Conservation (phyloP, 2,113 vertebrate species). For the Xiphophorus hellerii region DNA sequence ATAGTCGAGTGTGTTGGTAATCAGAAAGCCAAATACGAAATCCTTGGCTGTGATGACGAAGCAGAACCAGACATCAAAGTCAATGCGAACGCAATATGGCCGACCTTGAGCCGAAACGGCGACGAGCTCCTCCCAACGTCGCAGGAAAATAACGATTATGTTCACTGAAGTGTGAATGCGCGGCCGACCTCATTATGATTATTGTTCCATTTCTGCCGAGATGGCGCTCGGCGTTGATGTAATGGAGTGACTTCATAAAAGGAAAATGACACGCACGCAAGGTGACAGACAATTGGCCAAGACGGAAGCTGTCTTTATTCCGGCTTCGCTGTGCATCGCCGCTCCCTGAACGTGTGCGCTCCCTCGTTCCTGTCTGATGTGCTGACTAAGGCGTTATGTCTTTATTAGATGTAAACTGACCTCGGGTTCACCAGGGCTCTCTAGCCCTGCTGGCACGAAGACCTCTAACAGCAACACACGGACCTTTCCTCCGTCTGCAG, state of each 20-base stretch:
- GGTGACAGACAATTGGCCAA: conserved; percentile 10
- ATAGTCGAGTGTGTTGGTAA: conserved; percentile 16
- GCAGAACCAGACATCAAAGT: conserved; percentile 26
- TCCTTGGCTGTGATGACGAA: background rate
- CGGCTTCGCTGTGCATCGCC: background rate
- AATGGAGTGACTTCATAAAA: conserved; percentile 50
- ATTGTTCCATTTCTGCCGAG: conserved; percentile 38
- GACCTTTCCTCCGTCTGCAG: conserved; percentile 39
- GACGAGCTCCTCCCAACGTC: background rate
- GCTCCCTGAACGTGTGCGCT: background rate
- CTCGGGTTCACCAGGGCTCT: conserved; percentile 23
- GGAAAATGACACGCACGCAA: conserved; percentile 36
- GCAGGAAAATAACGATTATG: conserved; percentile 29
- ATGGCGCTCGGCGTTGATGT: conserved; percentile 14
- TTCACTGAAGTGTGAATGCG: conserved; percentile 49
- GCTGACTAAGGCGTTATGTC: conserved; percentile 38
- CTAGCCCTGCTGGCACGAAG: conserved; percentile 30
- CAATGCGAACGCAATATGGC: conserved; percentile 12
- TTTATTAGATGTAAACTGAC: conserved; percentile 43
- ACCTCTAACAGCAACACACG: conserved; percentile 30
- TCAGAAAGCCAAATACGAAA: conserved; percentile 33
- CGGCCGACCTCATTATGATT: conserved; percentile 52
- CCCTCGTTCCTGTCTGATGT: conserved; percentile 10
- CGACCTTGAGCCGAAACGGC: conserved; percentile 56
- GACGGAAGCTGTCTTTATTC: conserved; percentile 7